phyloP scores from a whole-genome alignment of 2,113 vertebrate species.

The Daphoenositta chrysoptera region DNA sequence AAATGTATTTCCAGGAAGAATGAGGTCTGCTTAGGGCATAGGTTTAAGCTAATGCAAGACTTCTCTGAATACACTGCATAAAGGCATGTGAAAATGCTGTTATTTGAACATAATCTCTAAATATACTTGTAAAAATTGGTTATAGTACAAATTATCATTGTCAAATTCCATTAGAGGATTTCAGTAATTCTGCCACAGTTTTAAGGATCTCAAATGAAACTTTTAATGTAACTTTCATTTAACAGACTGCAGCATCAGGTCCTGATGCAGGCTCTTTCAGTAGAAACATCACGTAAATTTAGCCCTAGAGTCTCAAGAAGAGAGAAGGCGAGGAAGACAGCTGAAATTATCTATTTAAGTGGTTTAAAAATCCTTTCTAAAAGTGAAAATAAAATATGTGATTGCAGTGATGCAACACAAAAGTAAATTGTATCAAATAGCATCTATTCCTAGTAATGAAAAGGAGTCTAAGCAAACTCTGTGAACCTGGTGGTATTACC shows the following conservation, averaged over 20 bases:
- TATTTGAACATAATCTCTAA: background rate
- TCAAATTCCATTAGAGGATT: background rate
- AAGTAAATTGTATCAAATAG: background rate
- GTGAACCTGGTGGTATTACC: background rate
- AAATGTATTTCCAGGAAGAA: background rate
- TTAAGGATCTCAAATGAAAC: background rate
- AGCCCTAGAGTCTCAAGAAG: background rate
- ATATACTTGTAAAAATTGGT: background rate
- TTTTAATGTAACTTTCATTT: background rate
- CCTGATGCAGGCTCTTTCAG: background rate
- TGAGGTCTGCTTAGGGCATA: background rate
- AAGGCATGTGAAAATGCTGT: background rate
- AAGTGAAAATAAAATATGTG: background rate
- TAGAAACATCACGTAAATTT: background rate
- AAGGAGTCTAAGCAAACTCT: background rate
- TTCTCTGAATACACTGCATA: background rate
- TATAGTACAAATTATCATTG: background rate
- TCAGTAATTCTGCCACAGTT: background rate
- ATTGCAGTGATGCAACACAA: background rate
- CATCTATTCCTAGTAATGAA: background rate
- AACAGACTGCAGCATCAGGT: background rate
- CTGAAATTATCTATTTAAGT: background rate
- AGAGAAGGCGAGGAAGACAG: accelerated
- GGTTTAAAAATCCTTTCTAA: background rate
- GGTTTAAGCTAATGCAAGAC: background rate